Evolutionary conservation across 2,888 invertebrate species (phyloP), one percentile per base, ranked within the genome.

Genomic region (Drosophila rellima): DNA sequence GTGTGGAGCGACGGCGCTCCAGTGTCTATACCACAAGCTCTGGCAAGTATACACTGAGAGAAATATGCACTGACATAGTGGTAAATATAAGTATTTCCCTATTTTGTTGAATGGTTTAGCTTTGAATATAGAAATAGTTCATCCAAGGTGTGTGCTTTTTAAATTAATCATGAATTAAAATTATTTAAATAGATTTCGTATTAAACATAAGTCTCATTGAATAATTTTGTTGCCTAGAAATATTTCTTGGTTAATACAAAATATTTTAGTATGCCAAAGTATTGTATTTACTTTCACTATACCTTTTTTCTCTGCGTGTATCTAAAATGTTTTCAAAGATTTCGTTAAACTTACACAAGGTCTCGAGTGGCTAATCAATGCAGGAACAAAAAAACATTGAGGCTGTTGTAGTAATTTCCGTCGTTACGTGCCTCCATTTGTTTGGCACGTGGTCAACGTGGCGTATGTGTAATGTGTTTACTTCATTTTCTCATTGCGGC

Each of bases 11-110:
- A 55, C 93, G 96, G 65, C 93, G 95, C 82, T 95, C 96, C 0
- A 95, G 95, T n/a, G 96, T 95, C 48, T 96, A 96, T 89, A 97
- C 97, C 45, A 96, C 95, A 39, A 97, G 96, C 89, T 97, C 97
- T 72, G 97, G 96, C 91, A 97, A 97, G 97, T 64, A 51, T 52
- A n/a, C 23, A 2, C 29, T 2, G 2, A 2, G 35, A 35, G n/a
- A 35, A 35, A 35, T n/a, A 7, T 33, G 1, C 1, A 1, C 10
- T 59, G 18, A 20, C 4, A 26, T 26, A 26, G 26, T 7, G n/a
- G n/a, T 26, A 26, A 26, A 33, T 1, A 4, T 13, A 4, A 26
- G 7, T 26, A 26, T 7, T 26, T 26, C 17, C 11, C 13, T 37
- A 15, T 7, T 23, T 23, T 23, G 4, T 6, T 23, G 1, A 23